phyloP scores from a whole-genome alignment of 1,140 invertebrate genomes.

The Bombus terrestris region DNA sequence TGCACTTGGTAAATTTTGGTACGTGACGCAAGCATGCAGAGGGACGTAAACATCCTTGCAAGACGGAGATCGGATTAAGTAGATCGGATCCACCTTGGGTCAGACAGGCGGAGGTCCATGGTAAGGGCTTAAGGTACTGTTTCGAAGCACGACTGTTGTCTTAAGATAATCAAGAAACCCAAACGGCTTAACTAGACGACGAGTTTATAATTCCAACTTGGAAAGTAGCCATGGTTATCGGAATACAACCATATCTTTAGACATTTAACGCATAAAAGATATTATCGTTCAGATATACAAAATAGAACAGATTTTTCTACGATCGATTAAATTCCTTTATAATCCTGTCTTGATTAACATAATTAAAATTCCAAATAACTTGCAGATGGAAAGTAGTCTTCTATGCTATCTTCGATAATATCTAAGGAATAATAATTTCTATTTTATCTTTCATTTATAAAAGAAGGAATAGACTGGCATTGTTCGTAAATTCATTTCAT shows the following conservation, averaged over 20 bases:
- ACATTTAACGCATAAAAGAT: not conserved
- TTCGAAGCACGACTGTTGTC: constrained; percentile 77
- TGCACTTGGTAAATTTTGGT: constrained; percentile 58
- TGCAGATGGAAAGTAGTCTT: no score
- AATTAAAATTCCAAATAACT: not conserved
- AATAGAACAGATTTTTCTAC: not conserved
- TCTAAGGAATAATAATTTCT: no score
- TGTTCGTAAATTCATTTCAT: no score
- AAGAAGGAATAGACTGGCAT: no score
- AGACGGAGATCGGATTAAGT: constrained; percentile 78
- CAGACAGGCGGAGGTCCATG: constrained; percentile 75
- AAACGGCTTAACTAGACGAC: constrained; percentile 77
- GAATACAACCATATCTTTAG: not conserved
- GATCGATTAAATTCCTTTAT: not conserved
- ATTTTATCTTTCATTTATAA: no score
- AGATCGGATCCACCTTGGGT: constrained; percentile 77
- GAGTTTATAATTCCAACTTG: constrained; percentile 71
- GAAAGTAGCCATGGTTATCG: not conserved
- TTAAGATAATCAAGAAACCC: constrained; percentile 80
- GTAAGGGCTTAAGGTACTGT: constrained; percentile 78
- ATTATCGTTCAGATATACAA: no score
- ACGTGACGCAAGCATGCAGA: constrained; percentile 59
- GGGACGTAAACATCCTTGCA: constrained; percentile 71
- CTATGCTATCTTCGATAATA: no score
- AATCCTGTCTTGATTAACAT: not conserved